Conservation (phyloP, 1,140 invertebrate species). For the Trachelipus rathkii region DNA sequence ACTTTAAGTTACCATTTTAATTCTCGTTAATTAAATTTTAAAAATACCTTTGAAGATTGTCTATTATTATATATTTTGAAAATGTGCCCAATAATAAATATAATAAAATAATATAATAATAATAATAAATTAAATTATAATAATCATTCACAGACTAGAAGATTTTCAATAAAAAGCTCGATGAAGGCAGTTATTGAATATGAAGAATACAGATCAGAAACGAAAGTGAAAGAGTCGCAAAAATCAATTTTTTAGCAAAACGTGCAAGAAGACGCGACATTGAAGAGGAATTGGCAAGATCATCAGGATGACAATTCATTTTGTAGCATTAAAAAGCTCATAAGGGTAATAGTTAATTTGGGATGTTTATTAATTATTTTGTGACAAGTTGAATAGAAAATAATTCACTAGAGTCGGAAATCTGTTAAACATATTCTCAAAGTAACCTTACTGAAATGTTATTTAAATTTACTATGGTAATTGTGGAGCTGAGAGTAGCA, state of each 20-base stretch:
- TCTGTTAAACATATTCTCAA: not conserved
- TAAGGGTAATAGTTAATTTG: not conserved
- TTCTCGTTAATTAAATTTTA: no score
- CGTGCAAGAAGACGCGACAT: not conserved
- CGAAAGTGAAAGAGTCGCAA: constrained; percentile 47
- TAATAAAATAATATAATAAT: no score
- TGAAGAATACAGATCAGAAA: constrained; percentile 54
- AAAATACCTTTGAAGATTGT: no score
- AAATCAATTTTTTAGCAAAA: not conserved
- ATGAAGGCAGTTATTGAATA: constrained; percentile 54
- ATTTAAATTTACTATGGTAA: constrained; percentile 13
- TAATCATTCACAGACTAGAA: constrained; percentile 46
- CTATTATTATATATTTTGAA: no score
- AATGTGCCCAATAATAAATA: no score
- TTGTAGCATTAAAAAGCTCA: not conserved
- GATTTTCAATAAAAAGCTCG: constrained; percentile 54
- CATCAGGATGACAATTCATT: not conserved
- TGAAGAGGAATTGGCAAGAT: not conserved
- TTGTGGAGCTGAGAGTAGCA: no score
- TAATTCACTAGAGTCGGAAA: no score
- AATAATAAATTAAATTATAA: no score
- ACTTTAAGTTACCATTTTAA: no score
- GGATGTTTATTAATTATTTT: not conserved
- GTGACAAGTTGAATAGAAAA: no score
- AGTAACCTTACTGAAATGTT: constrained; percentile 27